Evolutionary conservation across 2,113 vertebrate genomes (phyloP).

Genomic region (Eleginops maclovinus): DNA sequence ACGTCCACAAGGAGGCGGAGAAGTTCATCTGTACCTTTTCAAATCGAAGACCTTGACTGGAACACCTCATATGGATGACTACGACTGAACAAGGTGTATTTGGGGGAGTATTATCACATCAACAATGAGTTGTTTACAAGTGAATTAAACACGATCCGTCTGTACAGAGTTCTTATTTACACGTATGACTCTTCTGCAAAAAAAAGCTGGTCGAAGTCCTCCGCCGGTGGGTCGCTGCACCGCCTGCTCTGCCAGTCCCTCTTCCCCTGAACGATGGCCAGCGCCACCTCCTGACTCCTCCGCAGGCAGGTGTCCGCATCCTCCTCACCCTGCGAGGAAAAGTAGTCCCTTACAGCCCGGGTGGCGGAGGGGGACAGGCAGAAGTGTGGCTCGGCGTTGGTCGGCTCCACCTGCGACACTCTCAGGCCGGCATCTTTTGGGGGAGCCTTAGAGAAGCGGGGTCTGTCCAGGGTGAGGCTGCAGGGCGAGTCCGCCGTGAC

Average conservation of each 20-base stretch:
- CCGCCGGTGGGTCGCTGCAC: constrained; percentile 84
- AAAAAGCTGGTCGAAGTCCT: constrained; percentile 87
- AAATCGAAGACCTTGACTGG: neutral
- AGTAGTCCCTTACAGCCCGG: constrained; percentile 70
- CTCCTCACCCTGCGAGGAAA: constrained; percentile 67
- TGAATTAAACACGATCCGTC: constrained; percentile 24
- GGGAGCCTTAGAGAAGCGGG: neutral
- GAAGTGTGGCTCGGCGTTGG: constrained; percentile 33
- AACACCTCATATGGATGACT: neutral
- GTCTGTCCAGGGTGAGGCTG: constrained; percentile 53
- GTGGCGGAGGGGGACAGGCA: constrained; percentile 76
- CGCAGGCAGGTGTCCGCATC: constrained; percentile 71
- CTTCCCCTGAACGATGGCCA: constrained; percentile 77
- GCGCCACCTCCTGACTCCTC: constrained; percentile 75
- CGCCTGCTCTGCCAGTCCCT: constrained; percentile 81
- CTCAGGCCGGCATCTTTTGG: constrained; percentile 45
- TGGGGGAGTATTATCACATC: constrained; percentile 18
- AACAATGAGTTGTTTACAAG: constrained; percentile 3
- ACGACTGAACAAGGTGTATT: neutral
- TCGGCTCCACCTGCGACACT: constrained; percentile 52
- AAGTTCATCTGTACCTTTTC: constrained; percentile 38
- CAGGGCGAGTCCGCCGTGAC: neutral
- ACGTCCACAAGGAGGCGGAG: neutral
- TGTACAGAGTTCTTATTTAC: constrained; percentile 55
- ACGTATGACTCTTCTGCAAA: constrained; percentile 85